Evolutionary conservation across 2,888 invertebrate genomes (phyloP), one percentile per base, ranked within the genome.

Genomic region (Nebria brevicollis): DNA sequence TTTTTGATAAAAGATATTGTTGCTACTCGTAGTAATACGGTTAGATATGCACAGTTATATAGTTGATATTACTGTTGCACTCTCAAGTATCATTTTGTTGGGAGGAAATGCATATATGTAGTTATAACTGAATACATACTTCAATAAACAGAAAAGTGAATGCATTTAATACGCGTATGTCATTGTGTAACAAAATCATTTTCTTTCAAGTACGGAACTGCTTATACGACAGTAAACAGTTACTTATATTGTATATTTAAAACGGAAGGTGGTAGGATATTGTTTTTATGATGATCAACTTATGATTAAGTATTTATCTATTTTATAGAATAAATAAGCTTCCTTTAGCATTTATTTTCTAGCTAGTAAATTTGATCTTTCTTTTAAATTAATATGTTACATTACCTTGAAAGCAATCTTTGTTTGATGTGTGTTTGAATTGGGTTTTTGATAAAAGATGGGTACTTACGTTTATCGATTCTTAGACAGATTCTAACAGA

Each of bases 141-240:
- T 70, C 70, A 70, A 70, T 70, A 70, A 70, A 70, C 70, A 70
- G 25, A 70, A 70, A 70, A 70, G 70, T 70, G 70, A 70, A 70
- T 70, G 70, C 70, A 26, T 20, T 54, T 70, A 70, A 70, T 20
- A 15, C 70, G 25, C 70, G 25, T 70, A 15, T 26, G 70, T 70
- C 70, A 70, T 54, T 54, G 13, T 54, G 54, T 11, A 8, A 54
- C 13, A 54, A 54, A 54, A 54, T 2, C 54, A 54, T 13, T 54
- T 54, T 54, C 8, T 8, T 8, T 54, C 54, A 54, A 11, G 54
- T 54, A 8, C 54, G 54, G 54, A 54, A 54, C 54, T 11, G 13
- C 54, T 54, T 34, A 34, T 34, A 34, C 34, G 34, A 34, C 34
- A 34, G 34, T 34, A 5, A 34, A 34, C 54, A 8, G 54, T 54